phyloP scores from a whole-genome alignment of 2,888 invertebrate genomes.

The Terebella lapidaria region DNA sequence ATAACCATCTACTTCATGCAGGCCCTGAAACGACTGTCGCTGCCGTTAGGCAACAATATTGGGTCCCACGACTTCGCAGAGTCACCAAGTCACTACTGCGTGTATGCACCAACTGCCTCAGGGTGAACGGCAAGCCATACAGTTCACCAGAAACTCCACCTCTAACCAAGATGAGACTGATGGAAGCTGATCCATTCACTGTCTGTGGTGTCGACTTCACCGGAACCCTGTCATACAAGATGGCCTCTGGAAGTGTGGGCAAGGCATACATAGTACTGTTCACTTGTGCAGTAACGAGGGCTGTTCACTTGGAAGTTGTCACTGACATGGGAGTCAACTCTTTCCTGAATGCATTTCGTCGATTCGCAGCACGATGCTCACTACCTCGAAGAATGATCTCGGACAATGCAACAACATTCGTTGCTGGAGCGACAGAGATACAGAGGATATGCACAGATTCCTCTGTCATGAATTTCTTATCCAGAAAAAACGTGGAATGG shows the following conservation, averaged over 20 bases:
- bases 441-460: not conserved
- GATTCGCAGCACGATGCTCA: too few species aligned
- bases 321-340: too few species aligned
- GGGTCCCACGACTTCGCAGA: not conserved
- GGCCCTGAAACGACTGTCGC: not conserved
- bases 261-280: conserved; percentile 45
- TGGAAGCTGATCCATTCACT: not conserved
- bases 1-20: not conserved
- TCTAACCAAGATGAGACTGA: not conserved
- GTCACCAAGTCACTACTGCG: not conserved
- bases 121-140: not conserved
- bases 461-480: not conserved
- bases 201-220: conserved; percentile 42
- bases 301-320: too few species aligned
- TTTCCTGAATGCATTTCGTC: too few species aligned
- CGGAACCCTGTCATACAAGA: conserved; percentile 42
- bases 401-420: too few species aligned
- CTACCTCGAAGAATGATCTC: too few species aligned
- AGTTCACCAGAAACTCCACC: not conserved
- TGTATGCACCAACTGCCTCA: not conserved
- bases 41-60: not conserved
- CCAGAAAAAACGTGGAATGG: not conserved
- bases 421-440: too few species aligned
- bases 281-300: too few species aligned
- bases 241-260: conserved; percentile 29